These are phyloP conservation scores for Pempheris klunzingeri DNA, from an alignment of 2,797 vertebrate species.

Conservation along the genomic window DNA sequence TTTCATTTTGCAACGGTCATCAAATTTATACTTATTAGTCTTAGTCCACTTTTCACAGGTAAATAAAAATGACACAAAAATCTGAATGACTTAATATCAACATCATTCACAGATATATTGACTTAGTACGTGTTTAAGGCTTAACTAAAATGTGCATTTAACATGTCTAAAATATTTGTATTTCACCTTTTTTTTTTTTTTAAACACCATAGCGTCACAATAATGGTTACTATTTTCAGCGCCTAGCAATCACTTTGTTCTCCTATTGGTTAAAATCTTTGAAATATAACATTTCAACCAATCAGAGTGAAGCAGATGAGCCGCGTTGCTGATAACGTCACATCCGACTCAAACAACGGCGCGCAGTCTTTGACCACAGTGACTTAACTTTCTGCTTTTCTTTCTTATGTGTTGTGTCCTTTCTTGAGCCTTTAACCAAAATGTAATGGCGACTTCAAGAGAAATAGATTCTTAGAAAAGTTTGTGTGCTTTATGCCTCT, in stretches of 20 bases:
- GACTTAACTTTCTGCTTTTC: not conserved
- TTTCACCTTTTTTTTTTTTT: not conserved
- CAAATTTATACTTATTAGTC: not conserved
- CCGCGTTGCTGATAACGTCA: slow-evolving; percentile 37
- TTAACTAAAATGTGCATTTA: too few species aligned
- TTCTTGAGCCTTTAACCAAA: not conserved
- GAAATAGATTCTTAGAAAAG: not conserved
- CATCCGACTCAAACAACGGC: slow-evolving; percentile 60
- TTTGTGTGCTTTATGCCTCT: too few species aligned
- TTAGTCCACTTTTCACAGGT: not conserved
- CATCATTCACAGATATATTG: not conserved
- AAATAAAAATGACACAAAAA: not conserved
- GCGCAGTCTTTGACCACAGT: slow-evolving; percentile 42
- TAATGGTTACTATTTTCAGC: slow-evolving; percentile 41
- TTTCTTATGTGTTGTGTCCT: not conserved
- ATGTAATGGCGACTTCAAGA: not conserved
- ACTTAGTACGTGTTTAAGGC: not conserved
- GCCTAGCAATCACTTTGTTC: not conserved
- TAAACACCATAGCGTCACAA: rapidly evolving
- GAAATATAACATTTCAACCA: slow-evolving; percentile 32
- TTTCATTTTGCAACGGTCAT: not conserved
- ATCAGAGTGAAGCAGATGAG: slow-evolving; percentile 27
- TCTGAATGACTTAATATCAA: not conserved
- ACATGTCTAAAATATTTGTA: too few species aligned
- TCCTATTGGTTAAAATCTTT: slow-evolving; percentile 22